phyloP scores from a whole-genome alignment of 2,797 vertebrate species.

The Meriones psammophilus region DNA sequence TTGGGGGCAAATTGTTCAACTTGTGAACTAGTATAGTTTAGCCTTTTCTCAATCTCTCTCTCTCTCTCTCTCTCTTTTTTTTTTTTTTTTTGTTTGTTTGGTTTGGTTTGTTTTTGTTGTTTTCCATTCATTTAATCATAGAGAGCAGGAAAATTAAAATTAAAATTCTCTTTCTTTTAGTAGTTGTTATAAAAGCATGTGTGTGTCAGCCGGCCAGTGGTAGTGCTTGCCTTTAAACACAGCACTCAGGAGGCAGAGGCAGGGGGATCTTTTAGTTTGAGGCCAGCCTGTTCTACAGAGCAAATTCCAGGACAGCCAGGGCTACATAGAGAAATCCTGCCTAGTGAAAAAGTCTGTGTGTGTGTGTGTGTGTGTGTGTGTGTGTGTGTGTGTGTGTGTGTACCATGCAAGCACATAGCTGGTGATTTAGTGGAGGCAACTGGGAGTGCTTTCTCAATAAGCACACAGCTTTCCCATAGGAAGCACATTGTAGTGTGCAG shows the following conservation, averaged over 20 bases:
- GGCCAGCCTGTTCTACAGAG: too few relatives aligned
- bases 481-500: background rate
- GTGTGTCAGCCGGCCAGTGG: too few relatives aligned
- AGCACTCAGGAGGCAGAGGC: too few relatives aligned
- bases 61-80: too few relatives aligned
- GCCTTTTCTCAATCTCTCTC: conserved; percentile 43
- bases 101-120: conserved; percentile 29
- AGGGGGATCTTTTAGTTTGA: too few relatives aligned
- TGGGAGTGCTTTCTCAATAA: conserved; percentile 56
- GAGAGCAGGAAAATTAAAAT: conserved; percentile 48
- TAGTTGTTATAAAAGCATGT: conserved; percentile 20
- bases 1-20: conserved; percentile 11
- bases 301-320: too few relatives aligned
- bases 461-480: background rate
- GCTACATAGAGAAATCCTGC: too few relatives aligned
- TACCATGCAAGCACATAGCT: background rate
- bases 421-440: background rate
- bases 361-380: background rate
- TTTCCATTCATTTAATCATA: conserved; percentile 43
- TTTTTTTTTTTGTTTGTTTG: background rate
- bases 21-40: conserved; percentile 27
- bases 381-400: background rate
- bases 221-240: too few relatives aligned
- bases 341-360: background rate
- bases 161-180: conserved; percentile 62